These are phyloP conservation scores for Delphinus delphis DNA, from an alignment of 2,113 vertebrate genomes.

Conservation along the genomic window DNA sequence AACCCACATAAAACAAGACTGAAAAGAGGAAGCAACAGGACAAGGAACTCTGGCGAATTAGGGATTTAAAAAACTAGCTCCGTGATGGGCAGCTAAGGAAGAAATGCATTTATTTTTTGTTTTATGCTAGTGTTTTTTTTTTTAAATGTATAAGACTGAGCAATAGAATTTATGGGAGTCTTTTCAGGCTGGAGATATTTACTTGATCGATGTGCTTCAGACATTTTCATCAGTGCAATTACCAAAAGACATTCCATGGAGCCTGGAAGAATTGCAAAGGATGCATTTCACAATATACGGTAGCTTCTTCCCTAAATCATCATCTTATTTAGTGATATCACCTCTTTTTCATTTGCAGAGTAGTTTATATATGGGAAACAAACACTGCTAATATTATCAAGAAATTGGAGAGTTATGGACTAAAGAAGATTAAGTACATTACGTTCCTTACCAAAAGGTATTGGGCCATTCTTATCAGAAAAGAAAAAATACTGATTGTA, in stretches of 20 bases:
- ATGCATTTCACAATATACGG: constrained; percentile 5
- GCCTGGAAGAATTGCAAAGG: constrained; percentile 19
- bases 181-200: background rate
- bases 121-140: background rate
- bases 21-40: constrained; percentile 54
- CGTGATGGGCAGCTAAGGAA: background rate
- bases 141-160: background rate
- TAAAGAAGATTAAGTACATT: constrained; percentile 53
- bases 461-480: background rate
- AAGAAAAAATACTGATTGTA: background rate
- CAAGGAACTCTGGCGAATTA: background rate
- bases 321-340: background rate
- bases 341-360: background rate
- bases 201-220: background rate
- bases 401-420: constrained; percentile 55
- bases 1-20: constrained; percentile 52
- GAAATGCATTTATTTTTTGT: background rate
- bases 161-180: background rate
- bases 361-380: background rate
- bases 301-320: background rate
- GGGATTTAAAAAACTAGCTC: background rate
- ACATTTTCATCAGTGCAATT: background rate
- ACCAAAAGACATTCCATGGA: background rate
- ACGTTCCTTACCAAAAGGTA: constrained; percentile 66
- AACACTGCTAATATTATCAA: constrained; percentile 51